Evolutionary conservation across 2,113 vertebrate genomes (phyloP), one percentile per base, ranked within the genome.

Genomic region (Himantopus leucocephalus): DNA sequence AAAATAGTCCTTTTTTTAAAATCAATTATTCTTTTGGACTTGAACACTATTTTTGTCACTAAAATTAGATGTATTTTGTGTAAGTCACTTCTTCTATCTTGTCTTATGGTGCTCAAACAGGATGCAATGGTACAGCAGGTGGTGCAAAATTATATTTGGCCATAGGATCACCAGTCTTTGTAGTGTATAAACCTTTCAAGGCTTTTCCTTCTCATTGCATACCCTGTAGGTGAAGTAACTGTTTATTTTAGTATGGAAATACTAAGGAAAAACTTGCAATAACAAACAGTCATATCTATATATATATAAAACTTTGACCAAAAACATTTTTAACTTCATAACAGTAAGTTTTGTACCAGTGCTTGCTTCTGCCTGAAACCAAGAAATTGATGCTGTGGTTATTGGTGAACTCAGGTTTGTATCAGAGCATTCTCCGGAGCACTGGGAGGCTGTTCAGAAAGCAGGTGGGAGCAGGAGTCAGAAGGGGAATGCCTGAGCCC

Each of bases 351-450:
- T 73, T 58, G 12, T 80, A 29, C 16, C 12, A 23, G 5, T 27
- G 12, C 4, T 76, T 85, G 26, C 26, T 85, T 85, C n/a, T 73
- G 5, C n/a, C 37, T 93, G 75, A 80, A 85, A 85, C 17, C 17
- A 73, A 48, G 13, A 88, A 92, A 41, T 67, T 0, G 0, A 14
- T 85, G 35, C 45, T 82, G 13, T 85, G 45, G 50, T 76, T 80
- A 77, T 66, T 3, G 21, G 29, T 1, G 2, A 37, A 75, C 37
- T 87, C 23, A 18, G 34, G 43, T 55, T 87, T 0, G 0, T 80
- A 9, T 71, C 23, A 35, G 24, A 60, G 58, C 12, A 20, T 74
- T 85, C 32, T 80, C 26, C 0, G 2, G n/a, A 74, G 35, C 0
- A 0, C 20, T 67, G 63, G 10, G 55, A 73, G 64, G 12, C 47